Evolutionary conservation across 2,797 vertebrate genomes (phyloP).

Genomic region (Malacoraja senta): DNA sequence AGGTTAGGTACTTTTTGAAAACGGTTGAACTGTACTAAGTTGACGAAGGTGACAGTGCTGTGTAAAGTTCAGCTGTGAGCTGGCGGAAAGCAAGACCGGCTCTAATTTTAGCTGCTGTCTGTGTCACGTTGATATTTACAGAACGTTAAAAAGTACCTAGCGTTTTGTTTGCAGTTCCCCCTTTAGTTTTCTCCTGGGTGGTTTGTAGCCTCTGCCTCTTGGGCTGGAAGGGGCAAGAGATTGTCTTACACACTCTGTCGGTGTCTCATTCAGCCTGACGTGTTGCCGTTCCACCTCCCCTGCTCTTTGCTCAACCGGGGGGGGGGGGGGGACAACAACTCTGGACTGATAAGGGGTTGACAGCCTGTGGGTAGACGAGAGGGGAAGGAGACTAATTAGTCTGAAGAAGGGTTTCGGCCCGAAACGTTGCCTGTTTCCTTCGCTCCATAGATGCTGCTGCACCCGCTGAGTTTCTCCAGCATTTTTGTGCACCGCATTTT

Average conservation of each 20-base stretch:
- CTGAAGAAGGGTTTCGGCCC: no score
- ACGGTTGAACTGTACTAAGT: not conserved
- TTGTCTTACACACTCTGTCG: not conserved
- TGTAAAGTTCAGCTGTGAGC: not conserved
- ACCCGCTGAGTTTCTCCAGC: no score
- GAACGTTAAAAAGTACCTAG: constrained; percentile 27
- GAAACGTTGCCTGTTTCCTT: no score
- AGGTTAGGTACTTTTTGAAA: not conserved
- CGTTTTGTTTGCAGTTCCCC: not conserved
- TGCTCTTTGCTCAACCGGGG: not conserved
- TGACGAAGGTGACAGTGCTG: not conserved
- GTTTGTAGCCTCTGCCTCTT: no score
- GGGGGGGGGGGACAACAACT: not conserved
- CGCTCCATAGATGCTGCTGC: no score
- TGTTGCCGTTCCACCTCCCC: not conserved
- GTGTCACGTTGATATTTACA: constrained; percentile 6
- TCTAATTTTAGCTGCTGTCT: constrained; percentile 7
- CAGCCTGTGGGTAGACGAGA: not conserved
- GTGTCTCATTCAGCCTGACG: not conserved
- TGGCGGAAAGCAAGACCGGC: not conserved
- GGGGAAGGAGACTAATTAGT: not conserved
- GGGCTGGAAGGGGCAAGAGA: not conserved
- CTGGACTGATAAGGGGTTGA: not conserved
- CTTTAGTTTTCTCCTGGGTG: not conserved
- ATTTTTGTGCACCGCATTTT: no score